Evolutionary conservation across 2,113 vertebrate species (phyloP).

Genomic region (Python bivittatus): DNA sequence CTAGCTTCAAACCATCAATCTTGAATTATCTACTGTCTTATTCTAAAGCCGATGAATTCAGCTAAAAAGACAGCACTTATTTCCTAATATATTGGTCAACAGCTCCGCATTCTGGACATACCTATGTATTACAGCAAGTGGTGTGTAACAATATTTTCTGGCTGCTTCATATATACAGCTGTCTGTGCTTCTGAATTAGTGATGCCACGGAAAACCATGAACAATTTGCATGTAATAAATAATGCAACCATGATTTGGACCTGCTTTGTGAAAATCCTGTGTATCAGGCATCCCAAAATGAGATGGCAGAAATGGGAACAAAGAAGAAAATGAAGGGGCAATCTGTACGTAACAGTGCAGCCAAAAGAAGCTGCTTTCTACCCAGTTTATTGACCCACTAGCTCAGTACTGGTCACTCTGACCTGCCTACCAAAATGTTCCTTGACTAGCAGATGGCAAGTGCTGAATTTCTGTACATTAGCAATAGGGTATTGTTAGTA

Average conservation of each 20-base stretch:
- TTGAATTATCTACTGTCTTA: too few species aligned
- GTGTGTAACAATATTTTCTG: neutral
- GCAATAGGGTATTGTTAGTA: neutral
- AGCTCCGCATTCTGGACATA: constrained; percentile 9
- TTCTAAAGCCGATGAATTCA: neutral
- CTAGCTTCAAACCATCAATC: neutral
- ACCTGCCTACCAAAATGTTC: neutral
- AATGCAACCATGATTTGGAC: neutral
- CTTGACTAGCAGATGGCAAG: neutral
- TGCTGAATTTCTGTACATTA: neutral
- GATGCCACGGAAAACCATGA: neutral
- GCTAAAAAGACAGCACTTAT: neutral
- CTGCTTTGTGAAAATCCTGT: neutral
- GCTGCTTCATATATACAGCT: neutral
- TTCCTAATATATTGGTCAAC: neutral
- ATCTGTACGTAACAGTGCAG: neutral
- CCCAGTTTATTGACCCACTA: neutral
- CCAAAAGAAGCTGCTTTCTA: neutral
- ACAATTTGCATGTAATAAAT: neutral
- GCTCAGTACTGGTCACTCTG: neutral
- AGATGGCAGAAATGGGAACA: neutral
- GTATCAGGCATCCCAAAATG: neutral
- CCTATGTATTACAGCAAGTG: neutral
- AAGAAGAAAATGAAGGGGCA: neutral
- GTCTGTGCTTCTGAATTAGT: neutral